Conservation (phyloP, 37 sponge, comb jelly and placozoan genomes). For the Trichoplax adhaerens region DNA sequence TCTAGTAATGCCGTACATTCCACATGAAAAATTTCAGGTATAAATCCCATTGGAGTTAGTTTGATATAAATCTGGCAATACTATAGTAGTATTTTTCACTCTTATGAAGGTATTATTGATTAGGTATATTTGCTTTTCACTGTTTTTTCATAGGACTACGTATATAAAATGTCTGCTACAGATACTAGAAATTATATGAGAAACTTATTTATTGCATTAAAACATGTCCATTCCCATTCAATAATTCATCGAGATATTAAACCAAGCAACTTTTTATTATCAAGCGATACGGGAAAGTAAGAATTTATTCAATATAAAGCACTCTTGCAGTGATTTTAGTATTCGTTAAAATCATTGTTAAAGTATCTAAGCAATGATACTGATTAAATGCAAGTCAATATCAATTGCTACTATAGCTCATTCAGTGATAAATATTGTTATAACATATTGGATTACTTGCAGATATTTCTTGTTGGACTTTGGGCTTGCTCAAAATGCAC, state of each 20-base stretch:
- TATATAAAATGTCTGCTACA: constrained; percentile 17
- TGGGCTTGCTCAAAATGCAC: constrained; percentile 21
- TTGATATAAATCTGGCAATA: background rate
- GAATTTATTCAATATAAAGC: background rate
- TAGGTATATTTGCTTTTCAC: background rate
- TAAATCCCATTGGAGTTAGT: constrained; percentile 3
- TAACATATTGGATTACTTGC: background rate
- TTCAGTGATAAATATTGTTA: too few species aligned
- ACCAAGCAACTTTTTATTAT: constrained; percentile 92
- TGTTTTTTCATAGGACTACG: constrained; percentile 36
- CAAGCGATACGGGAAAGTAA: constrained; percentile 37
- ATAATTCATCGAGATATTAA: constrained; percentile 95
- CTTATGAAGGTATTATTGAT: background rate
- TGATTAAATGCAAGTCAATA: too few species aligned
- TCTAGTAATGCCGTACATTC: constrained; percentile 76
- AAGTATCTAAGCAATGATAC: too few species aligned
- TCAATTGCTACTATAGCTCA: too few species aligned
- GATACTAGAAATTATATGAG: constrained; percentile 67
- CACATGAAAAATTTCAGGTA: constrained; percentile 57
- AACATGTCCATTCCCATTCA: constrained; percentile 56
- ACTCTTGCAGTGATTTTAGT: too few species aligned
- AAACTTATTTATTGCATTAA: constrained; percentile 60
- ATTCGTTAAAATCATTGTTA: too few species aligned
- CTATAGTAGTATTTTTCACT: background rate
- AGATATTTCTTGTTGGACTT: constrained; percentile 14